phyloP scores from a whole-genome alignment of 2,113 vertebrate species.

The Archocentrus centrarchus region DNA sequence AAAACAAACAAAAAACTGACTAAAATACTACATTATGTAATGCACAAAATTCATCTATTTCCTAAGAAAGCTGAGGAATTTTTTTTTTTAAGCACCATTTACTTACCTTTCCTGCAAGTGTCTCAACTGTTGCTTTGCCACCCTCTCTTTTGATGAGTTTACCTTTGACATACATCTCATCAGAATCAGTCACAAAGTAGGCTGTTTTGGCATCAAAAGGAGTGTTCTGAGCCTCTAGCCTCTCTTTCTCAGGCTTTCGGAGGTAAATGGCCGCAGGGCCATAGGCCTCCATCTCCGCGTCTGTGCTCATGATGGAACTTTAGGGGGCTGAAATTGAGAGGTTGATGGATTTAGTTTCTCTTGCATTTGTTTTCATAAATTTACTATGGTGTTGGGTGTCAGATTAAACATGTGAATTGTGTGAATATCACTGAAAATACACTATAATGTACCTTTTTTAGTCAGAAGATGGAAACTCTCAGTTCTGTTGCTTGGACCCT shows the following conservation, averaged over 20 bases:
- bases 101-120: slow-evolving; percentile 49
- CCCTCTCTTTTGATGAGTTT: slow-evolving; percentile 67
- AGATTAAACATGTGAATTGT: not conserved
- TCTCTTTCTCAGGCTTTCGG: slow-evolving; percentile 67
- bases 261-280: slow-evolving; percentile 66
- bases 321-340: slow-evolving; percentile 25
- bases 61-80: not conserved
- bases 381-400: not conserved
- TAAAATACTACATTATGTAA: not conserved
- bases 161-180: slow-evolving; percentile 65
- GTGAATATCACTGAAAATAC: not conserved
- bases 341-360: not conserved
- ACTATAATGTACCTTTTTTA: slow-evolving; percentile 43
- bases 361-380: not conserved
- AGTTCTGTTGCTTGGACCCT: slow-evolving; percentile 42
- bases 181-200: slow-evolving; percentile 50
- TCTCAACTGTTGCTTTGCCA: slow-evolving; percentile 70
- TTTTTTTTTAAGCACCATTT: not conserved
- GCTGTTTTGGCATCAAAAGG: slow-evolving; percentile 74
- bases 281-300: slow-evolving; percentile 72
- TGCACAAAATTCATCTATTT: not conserved
- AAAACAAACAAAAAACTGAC: not conserved
- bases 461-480: slow-evolving; percentile 34
- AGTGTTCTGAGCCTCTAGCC: slow-evolving; percentile 62
- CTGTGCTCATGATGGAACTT: slow-evolving; percentile 70